These are phyloP conservation scores for Gasterosteus nipponicus DNA, from an alignment of 2,113 vertebrate species.

Conservation along the genomic window DNA sequence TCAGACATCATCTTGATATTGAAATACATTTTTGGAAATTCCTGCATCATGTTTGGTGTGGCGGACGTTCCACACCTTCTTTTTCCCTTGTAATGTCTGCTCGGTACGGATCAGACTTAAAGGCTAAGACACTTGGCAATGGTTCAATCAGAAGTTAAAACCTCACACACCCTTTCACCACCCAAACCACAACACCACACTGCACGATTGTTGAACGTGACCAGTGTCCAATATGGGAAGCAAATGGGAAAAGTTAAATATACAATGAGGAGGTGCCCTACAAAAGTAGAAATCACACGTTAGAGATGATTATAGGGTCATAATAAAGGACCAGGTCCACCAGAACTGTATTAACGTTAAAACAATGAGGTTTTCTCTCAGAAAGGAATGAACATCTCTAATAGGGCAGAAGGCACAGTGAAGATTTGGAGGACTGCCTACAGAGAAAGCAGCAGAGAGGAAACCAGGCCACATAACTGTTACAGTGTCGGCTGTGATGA, in stretches of 20 bases:
- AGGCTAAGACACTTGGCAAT: neutral
- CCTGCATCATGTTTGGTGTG: neutral
- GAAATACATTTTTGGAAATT: neutral
- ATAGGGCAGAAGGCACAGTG: constrained; percentile 9
- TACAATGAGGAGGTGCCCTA: neutral
- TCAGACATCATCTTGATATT: neutral
- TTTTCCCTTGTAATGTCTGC: neutral
- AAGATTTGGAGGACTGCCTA: constrained; percentile 9
- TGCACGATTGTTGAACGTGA: neutral
- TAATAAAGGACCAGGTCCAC: neutral
- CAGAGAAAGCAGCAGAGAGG: neutral
- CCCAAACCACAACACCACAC: neutral
- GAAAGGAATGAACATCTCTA: constrained; percentile 14
- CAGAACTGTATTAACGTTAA: neutral
- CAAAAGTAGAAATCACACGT: neutral
- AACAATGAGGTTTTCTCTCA: neutral
- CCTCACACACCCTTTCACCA: neutral
- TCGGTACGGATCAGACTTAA: neutral
- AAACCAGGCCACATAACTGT: constrained; percentile 35
- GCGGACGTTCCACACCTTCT: neutral
- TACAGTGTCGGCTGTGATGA: constrained; percentile 16
- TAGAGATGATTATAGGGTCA: neutral
- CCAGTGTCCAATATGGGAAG: neutral
- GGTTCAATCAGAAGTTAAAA: neutral
- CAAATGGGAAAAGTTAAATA: neutral